Evolutionary conservation across 2,113 vertebrate species (phyloP).

Genomic region (Plotosus lineatus): DNA sequence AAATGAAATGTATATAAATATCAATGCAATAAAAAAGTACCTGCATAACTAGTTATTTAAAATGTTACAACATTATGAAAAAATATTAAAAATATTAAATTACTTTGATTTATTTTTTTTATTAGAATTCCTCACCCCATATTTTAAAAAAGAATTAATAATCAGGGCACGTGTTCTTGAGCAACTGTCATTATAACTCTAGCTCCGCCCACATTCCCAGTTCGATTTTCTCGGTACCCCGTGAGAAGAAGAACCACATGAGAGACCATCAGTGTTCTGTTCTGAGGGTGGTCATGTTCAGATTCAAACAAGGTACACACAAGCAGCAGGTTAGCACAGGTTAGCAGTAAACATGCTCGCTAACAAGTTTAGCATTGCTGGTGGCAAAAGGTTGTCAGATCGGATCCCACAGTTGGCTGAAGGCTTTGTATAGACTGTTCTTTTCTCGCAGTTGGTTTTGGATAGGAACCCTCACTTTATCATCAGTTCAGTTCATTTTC

Average conservation of each 20-base stretch:
- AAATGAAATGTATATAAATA: background rate
- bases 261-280: background rate
- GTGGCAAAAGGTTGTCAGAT: background rate
- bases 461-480: too few species aligned
- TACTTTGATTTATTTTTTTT: too few species aligned
- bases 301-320: background rate
- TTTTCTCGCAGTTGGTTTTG: background rate
- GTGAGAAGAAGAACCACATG: background rate
- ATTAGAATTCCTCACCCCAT: too few species aligned
- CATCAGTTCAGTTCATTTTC: too few species aligned
- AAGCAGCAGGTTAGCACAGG: background rate
- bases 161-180: too few species aligned
- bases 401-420: background rate
- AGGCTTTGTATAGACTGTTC: background rate
- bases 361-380: background rate
- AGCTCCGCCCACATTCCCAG: background rate
- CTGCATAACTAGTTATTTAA: background rate
- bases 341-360: background rate
- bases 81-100: too few species aligned
- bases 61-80: too few species aligned
- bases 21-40: background rate
- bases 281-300: too few species aligned
- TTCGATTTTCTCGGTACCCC: background rate
- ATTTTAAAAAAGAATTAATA: too few species aligned
- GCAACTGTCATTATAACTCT: slow-evolving; percentile 7